Conservation (phyloP, 2,797 vertebrate genomes). For the Dipus sagitta region DNA sequence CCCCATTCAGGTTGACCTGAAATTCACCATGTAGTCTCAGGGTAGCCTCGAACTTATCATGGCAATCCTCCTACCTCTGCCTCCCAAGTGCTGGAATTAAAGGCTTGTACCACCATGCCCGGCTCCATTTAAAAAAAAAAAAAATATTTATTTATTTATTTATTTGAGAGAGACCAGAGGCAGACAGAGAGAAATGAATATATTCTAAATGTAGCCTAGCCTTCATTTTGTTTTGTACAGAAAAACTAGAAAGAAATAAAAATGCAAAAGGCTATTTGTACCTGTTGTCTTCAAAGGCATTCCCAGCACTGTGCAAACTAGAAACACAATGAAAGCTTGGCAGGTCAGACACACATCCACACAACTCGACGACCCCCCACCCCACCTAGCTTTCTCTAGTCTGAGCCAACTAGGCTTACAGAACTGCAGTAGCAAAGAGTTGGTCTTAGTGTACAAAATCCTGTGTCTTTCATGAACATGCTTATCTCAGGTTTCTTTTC, state of each 20-base stretch:
- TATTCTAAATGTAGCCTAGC: conserved; percentile 1
- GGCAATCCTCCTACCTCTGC: too few species aligned
- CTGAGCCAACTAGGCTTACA: background rate
- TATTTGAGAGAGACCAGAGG: too few species aligned
- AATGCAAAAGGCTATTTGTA: background rate
- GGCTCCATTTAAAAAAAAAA: too few species aligned
- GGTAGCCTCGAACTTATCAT: too few species aligned
- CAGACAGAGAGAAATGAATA: background rate
- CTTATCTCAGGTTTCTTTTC: background rate
- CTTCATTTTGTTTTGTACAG: background rate
- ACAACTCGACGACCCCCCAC: too few species aligned
- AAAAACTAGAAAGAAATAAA: conserved; percentile 24
- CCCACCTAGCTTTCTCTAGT: background rate
- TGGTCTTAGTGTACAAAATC: conserved; percentile 20
- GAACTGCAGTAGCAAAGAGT: background rate
- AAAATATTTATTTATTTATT: too few species aligned
- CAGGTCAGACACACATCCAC: background rate
- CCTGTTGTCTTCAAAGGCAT: background rate
- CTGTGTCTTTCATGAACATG: background rate
- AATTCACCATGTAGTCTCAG: too few species aligned
- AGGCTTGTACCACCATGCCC: too few species aligned
- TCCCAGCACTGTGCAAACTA: conserved; percentile 15
- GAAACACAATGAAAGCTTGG: background rate
- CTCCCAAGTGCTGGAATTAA: too few species aligned
- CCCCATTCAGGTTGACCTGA: too few species aligned